Evolutionary conservation across 2,113 vertebrate species (phyloP).

Genomic region (Saccopteryx bilineata): DNA sequence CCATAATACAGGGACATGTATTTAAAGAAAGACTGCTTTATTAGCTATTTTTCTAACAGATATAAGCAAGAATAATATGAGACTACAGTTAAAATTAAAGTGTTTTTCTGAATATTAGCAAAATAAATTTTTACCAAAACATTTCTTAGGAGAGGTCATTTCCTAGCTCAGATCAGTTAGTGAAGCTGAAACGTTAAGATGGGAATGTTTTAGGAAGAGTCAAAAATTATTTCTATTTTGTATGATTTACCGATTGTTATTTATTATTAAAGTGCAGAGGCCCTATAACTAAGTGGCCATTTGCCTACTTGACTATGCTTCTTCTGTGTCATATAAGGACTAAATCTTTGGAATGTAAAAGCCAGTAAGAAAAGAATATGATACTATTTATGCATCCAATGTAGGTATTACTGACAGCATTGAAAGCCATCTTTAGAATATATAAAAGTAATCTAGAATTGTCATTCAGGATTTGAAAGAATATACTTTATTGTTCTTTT

Average conservation of each 20-base stretch:
- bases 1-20: constrained; percentile 25
- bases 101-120: constrained; percentile 33
- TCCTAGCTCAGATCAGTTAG: constrained; percentile 84
- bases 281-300: background rate
- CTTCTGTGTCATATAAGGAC: background rate
- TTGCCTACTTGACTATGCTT: background rate
- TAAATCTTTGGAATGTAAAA: background rate
- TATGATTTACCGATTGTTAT: constrained; percentile 5
- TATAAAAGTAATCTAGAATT: constrained; percentile 18
- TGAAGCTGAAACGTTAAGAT: constrained; percentile 84
- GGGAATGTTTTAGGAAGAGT: background rate
- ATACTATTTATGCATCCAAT: background rate
- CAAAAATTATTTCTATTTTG: constrained; percentile 37
- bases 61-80: background rate
- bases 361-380: background rate
- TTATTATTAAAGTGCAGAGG: background rate
- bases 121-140: constrained; percentile 66
- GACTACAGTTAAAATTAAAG: constrained; percentile 48
- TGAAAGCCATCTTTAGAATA: constrained; percentile 11
- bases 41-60: constrained; percentile 21
- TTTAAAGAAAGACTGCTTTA: background rate
- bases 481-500: background rate
- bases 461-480: constrained; percentile 6
- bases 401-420: background rate
- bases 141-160: constrained; percentile 75